Conservation (phyloP, 2,888 invertebrate genomes). For the Xylota sylvarum region DNA sequence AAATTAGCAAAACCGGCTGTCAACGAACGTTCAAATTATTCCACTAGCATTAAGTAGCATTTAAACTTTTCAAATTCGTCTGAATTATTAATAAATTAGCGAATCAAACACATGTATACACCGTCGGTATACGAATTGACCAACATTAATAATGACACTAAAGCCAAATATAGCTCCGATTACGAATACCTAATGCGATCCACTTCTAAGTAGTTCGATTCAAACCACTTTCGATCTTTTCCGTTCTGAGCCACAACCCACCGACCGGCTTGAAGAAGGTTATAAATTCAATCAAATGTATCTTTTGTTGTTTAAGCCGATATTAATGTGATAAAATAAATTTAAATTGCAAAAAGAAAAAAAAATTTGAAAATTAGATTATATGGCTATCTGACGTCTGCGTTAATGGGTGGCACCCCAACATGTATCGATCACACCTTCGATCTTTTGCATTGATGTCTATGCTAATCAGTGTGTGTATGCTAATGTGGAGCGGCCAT, state of each 20-base stretch:
- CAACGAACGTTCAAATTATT: conserved; percentile 3
- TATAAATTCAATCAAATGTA: conserved; percentile 27
- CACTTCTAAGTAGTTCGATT: neutral
- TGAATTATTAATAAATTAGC: neutral
- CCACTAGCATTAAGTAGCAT: conserved; percentile 8
- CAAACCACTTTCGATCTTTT: conserved; percentile 12
- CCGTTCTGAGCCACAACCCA: neutral
- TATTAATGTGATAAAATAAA: conserved; percentile 17
- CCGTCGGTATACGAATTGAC: neutral
- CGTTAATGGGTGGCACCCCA: conserved; percentile 21
- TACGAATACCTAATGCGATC: neutral
- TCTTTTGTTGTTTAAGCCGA: neutral
- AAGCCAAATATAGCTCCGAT: neutral
- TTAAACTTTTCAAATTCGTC: neutral
- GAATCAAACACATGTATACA: neutral
- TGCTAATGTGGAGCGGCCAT: conserved; percentile 16
- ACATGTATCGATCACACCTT: conserved; percentile 24
- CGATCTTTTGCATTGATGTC: conserved; percentile 14
- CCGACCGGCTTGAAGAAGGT: conserved; percentile 13
- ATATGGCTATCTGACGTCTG: conserved; percentile 12
- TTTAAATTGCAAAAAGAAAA: neutral
- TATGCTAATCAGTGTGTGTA: conserved; percentile 37
- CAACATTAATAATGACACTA: neutral
- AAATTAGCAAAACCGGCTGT: too few species aligned
- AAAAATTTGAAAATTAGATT: conserved; percentile 28